Conservation (phyloP, 2,797 vertebrate genomes). For the Molothrus aeneus region DNA sequence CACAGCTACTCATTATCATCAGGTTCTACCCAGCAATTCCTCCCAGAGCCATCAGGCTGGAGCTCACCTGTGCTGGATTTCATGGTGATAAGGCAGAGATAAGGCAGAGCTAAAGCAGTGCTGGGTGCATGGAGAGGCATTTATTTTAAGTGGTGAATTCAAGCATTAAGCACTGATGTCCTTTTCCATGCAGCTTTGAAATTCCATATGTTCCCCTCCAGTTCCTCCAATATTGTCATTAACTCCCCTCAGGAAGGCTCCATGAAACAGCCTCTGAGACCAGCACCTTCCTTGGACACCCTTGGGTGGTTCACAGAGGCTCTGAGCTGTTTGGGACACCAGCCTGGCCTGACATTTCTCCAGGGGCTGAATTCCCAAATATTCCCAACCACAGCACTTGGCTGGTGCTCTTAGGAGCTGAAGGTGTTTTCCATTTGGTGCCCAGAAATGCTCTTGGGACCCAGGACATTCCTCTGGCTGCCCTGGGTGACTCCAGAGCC, state of each 20-base stretch:
- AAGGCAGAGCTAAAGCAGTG: not conserved
- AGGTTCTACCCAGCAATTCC: not conserved
- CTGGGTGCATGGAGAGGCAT: not conserved
- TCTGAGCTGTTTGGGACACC: not conserved
- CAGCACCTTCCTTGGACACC: not conserved
- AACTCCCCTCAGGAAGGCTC: not conserved
- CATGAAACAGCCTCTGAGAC: not conserved
- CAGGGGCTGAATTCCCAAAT: not conserved
- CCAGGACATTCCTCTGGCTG: too few species aligned
- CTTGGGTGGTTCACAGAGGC: not conserved
- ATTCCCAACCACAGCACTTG: not conserved
- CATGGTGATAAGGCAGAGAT: not conserved
- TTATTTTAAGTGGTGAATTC: not conserved
- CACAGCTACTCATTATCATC: not conserved
- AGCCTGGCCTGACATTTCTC: not conserved
- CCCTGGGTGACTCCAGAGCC: too few species aligned
- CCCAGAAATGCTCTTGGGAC: not conserved
- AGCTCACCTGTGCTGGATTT: not conserved
- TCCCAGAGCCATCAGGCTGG: not conserved
- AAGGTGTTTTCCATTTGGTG: not conserved
- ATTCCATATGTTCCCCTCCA: conserved; percentile 1
- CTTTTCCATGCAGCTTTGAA: conserved; percentile 20
- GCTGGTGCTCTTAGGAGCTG: not conserved
- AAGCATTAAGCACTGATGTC: conserved; percentile 3
- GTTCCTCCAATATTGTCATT: not conserved